Base-by-base conservation (phyloP, 2,113 vertebrate species). In the Catharus minimus region DNA sequence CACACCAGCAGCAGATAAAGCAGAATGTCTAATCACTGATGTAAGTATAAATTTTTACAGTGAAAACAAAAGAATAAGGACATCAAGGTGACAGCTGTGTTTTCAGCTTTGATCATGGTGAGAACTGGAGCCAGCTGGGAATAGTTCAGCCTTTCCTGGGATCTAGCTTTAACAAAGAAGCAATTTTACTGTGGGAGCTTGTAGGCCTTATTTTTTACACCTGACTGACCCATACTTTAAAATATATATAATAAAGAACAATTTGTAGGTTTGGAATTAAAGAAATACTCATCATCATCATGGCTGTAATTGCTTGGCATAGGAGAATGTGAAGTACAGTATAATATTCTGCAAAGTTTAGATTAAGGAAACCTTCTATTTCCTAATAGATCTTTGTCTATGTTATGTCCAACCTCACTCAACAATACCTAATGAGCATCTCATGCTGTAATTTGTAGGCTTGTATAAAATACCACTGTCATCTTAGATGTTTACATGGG, bases 31-130 rank as follows among this genome's bases (percentile, higher is more conserved):
- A 65, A 82, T 23, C 74, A 43, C 46, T n/a, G 27, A 55, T 82
- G 11, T 53, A 84, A 87, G 58, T 50, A 79, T 43, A 65, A 36
- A 68, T 85, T 91, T 93, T 85, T 80, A 39, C 36, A 76, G 58
- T 50, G 71, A 55, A 80, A 90, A 86, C 73, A 92, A 90, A 90
- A 86, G 44, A 52, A 36, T 71, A 62, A 86, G 65, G 57, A 68
- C 61, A 43, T 90, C 68, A 78, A 93, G 80, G 92, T 93, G 68
- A 58, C 80, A 78, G 69, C 57, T 89, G 41, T 92, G 65, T 81
- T 95, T 94, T 95, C 66, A 60, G 41, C 90, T 93, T 91, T 88
- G 82, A 92, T 91, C 61, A 7, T 60, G 75, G 72, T 75, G 57
- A 73, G 73, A 78, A 36, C 52, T 66, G 36, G 13, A 90, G 80